Percentiles rank a stretch among this genome's conserved stretches.
Evolutionary conservation across 64 coral and sea anemone species (phyloP).

Genomic region (Montipora foliosa): DNA sequence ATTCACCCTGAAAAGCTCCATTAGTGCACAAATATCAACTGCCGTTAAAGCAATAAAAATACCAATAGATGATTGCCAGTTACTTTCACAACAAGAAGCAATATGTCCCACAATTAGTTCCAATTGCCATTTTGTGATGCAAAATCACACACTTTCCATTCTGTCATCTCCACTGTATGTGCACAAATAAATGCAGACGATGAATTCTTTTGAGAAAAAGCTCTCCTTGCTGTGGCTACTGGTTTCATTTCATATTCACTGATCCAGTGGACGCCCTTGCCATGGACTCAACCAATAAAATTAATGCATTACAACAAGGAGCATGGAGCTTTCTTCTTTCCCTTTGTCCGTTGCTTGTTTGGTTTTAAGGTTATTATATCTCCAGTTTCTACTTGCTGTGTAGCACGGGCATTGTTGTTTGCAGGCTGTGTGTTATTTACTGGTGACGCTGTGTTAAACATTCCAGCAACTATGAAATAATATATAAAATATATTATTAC

Average conservation of each 20-base stretch:
- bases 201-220: neutral
- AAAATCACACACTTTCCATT: neutral
- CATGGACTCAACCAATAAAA: too few relatives aligned
- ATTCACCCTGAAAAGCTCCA: neutral
- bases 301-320: neutral
- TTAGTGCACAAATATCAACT: neutral
- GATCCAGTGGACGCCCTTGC: neutral
- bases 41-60: neutral
- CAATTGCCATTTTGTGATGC: neutral
- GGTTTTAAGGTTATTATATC: conserved; percentile 98
- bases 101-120: neutral
- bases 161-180: neutral
- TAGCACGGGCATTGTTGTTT: conserved; percentile 75
- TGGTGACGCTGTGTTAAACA: conserved; percentile 84
- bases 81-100: neutral
- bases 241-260: neutral
- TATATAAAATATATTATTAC: neutral
- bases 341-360: conserved; percentile 95
- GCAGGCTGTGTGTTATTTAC: conserved; percentile 31
- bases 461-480: conserved; percentile 65
- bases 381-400: conserved; percentile 65
- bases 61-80: neutral
- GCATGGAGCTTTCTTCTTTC: conserved; percentile 83
- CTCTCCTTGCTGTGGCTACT: neutral
- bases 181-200: neutral